Base-by-base conservation (phyloP, 2,113 vertebrate genomes). In the Cyanoramphus novaezelandiae region DNA sequence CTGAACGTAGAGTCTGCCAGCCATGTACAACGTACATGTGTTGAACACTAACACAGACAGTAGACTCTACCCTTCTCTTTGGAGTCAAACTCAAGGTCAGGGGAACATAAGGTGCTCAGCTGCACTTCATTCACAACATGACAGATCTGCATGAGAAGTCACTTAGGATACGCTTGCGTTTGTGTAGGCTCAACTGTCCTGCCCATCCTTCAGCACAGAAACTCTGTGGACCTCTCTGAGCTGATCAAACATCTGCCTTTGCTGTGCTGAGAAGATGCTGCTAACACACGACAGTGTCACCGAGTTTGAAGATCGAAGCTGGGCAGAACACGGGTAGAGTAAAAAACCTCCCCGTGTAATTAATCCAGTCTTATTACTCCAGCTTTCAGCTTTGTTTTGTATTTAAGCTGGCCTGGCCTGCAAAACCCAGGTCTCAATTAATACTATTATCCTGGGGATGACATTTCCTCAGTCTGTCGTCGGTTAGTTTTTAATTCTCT, bases 381-480 rank as follows among this genome's bases (percentile, higher is more conserved):
- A 76, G 86, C 91, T 88, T 92, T 90, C 0, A 0, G 90, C 93
- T 90, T 95, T 94, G 92, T 6, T 69, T 82, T 3, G 57, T 86
- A 74, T 81, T 88, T 76, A 95, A 97, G 94, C 93, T 82, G 74
- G 97, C 91, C 91, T 95, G 92, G 68, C 82, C 95, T 90, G 96
- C 94, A 84, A 97, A 97, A 97, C 64, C 96, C 97, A 98, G 90
- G 95, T 97, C 97, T 97, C 98, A 98, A 98, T 98, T 98, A 98
- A 98, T 98, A 97, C 97, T 97, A 98, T 98, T 98, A 98, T 96
- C 89, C 97, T 83, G 79, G 90, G 96, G 91, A 98, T 98, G 98
- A 98, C 98, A 98, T 98, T 98, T 98, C 98, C 98, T 98, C 97
- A 92, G 96, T 96, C 97, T 96, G 97, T 98, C 97, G 64, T 97